Evolutionary conservation across 2,797 vertebrate species (phyloP).

Genomic region (Melopsittacus undulatus): DNA sequence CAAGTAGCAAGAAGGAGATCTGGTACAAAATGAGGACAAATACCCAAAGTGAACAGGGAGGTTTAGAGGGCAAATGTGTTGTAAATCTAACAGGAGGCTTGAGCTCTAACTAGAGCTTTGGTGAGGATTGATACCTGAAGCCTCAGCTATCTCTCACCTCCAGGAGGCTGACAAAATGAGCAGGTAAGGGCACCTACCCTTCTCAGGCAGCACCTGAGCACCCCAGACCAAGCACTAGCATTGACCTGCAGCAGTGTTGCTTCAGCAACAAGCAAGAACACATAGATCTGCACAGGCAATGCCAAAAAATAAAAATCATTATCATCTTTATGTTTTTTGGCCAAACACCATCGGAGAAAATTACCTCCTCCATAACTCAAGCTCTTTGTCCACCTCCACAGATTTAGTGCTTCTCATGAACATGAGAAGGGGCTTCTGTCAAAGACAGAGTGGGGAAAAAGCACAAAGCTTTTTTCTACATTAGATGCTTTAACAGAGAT

Average conservation of each 20-base stretch:
- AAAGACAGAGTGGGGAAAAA: neutral
- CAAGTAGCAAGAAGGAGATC: constrained; percentile 32
- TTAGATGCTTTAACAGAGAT: neutral
- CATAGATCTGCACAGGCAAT: neutral
- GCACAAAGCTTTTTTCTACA: neutral
- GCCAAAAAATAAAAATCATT: constrained; percentile 16
- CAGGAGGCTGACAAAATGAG: neutral
- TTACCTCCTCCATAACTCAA: neutral
- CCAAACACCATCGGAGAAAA: neutral
- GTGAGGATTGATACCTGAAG: neutral
- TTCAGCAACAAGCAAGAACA: constrained; percentile 3
- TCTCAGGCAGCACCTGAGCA: neutral
- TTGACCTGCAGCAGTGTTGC: neutral
- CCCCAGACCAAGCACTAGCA: rapidly evolving
- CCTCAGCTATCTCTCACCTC: neutral
- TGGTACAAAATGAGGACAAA: constrained; percentile 51
- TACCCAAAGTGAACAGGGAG: neutral
- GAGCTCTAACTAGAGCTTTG: neutral
- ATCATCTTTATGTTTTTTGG: constrained; percentile 18
- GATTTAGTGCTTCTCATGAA: neutral
- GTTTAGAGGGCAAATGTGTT: neutral
- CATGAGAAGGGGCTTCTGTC: neutral
- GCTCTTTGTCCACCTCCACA: neutral
- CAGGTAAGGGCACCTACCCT: neutral
- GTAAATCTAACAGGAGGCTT: neutral